Percentiles rank a stretch among this genome's conserved stretches.
Evolutionary conservation across 2,797 vertebrate genomes (phyloP).

Genomic region (Carduelis carduelis): DNA sequence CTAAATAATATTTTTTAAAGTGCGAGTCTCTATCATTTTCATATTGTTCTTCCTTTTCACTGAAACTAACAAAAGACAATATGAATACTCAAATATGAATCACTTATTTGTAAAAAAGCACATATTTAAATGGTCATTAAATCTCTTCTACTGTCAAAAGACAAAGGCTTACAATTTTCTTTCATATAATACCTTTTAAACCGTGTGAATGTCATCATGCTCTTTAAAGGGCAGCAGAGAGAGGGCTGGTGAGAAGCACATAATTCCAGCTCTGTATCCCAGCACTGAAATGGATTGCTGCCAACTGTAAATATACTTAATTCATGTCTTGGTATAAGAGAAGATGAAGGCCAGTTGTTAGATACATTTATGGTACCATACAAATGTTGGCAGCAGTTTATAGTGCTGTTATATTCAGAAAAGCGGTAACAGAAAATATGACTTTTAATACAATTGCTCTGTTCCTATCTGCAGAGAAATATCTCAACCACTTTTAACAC

Average conservation of each 20-base stretch:
- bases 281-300: slow-evolving; percentile 27
- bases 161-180: slow-evolving; percentile 69
- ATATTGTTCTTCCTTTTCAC: slow-evolving; percentile 39
- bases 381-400: not conserved
- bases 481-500: not conserved
- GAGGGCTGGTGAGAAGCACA: slow-evolving; percentile 1
- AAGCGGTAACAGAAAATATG: not conserved
- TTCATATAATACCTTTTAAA: slow-evolving; percentile 65
- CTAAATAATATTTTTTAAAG: slow-evolving; percentile 48
- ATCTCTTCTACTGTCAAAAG: slow-evolving; percentile 69
- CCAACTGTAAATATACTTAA: slow-evolving; percentile 59
- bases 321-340: slow-evolving; percentile 17
- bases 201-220: slow-evolving; percentile 56
- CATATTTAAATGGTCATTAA: slow-evolving; percentile 67
- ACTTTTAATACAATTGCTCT: not conserved
- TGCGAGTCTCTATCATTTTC: not conserved
- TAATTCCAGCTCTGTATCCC: slow-evolving; percentile 13
- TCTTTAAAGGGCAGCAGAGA: slow-evolving; percentile 25
- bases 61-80: slow-evolving; percentile 57
- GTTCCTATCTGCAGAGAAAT: not conserved
- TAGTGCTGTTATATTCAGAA: not conserved
- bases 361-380: not conserved
- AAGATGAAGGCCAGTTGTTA: slow-evolving; percentile 45
- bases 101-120: slow-evolving; percentile 68
- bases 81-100: slow-evolving; percentile 61